Conservation (phyloP, 2,797 vertebrate genomes). For the Leptoclinus maculatus region DNA sequence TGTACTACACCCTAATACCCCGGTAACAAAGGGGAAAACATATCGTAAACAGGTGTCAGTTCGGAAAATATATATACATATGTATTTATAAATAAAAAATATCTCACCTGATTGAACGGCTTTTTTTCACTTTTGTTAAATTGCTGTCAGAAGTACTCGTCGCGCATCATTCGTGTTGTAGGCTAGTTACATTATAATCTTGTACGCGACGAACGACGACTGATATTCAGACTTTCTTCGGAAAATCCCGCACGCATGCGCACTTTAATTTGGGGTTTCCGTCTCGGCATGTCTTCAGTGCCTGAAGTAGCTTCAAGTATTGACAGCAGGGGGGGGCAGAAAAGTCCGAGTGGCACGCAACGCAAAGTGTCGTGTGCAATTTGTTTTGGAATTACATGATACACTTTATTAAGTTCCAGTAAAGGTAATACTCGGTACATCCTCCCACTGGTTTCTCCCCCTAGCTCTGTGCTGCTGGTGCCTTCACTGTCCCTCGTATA, state of each 20-base stretch:
- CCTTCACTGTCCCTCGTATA: slow-evolving; percentile 21
- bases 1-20: neutral
- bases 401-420: neutral
- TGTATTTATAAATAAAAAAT: neutral
- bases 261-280: slow-evolving; percentile 36
- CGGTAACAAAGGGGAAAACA: neutral
- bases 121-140: slow-evolving; percentile 2
- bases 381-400: neutral
- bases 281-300: neutral
- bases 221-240: neutral
- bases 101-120: slow-evolving; percentile 30
- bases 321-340: neutral
- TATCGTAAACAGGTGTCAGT: neutral
- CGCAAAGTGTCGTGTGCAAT: neutral
- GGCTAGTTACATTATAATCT: fast-evolving
- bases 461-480: neutral
- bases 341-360: too few relatives aligned
- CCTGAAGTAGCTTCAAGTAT: too few relatives aligned
- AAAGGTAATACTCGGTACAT: neutral
- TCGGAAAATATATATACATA: neutral
- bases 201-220: fast-evolving
- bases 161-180: neutral
- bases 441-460: neutral
- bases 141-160: neutral
- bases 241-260: slow-evolving; percentile 53